Conservation (phyloP, 1,140 invertebrate genomes). For the Cecropterus lyciades region DNA sequence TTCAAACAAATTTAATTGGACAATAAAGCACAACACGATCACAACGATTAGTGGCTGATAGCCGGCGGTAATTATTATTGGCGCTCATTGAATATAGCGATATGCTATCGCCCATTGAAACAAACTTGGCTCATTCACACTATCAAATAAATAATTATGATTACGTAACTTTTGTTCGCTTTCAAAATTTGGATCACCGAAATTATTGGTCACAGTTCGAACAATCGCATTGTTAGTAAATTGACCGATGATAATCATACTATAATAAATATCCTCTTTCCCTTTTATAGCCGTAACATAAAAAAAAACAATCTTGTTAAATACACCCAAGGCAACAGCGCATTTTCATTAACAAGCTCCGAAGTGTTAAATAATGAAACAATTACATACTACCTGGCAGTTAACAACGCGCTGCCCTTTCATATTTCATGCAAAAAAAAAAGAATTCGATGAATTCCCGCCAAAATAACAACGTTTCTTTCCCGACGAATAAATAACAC, state of each 20-base stretch:
- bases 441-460: conserved; percentile 56
- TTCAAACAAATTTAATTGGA: conserved; percentile 62
- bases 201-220: too few relatives aligned
- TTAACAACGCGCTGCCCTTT: conserved; percentile 47
- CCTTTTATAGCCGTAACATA: neutral
- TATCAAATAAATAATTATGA: conserved; percentile 18
- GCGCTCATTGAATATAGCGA: conserved; percentile 65
- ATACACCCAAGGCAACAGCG: conserved; percentile 13
- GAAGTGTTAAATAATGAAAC: conserved; percentile 54
- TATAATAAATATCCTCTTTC: neutral
- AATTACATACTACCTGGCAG: conserved; percentile 50
- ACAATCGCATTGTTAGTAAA: neutral
- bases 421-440: conserved; percentile 45
- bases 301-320: conserved; percentile 21
- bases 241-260: neutral
- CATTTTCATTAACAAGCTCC: conserved; percentile 40
- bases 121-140: conserved; percentile 35
- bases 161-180: conserved; percentile 5
- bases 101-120: conserved; percentile 49
- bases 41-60: conserved; percentile 65
- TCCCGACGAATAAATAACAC: conserved; percentile 32
- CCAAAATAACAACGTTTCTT: conserved; percentile 47
- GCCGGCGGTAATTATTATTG: conserved; percentile 62
- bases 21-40: conserved; percentile 53
- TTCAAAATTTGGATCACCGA: too few relatives aligned